Base-by-base conservation (phyloP, 2,888 invertebrate species). In the Calephelis perditalis region DNA sequence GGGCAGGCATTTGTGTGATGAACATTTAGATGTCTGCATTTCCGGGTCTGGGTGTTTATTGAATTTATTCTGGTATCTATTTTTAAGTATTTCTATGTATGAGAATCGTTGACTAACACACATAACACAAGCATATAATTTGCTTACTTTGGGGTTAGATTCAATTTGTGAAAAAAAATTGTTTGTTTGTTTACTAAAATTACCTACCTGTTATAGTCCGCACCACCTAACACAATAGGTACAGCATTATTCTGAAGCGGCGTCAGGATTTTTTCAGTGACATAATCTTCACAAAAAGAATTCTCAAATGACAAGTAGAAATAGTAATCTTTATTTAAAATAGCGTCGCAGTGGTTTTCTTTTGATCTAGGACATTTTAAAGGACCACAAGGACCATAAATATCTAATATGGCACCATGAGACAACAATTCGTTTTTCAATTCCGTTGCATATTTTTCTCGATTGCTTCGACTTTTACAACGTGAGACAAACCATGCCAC, bases 211-310 rank as follows among this genome's bases (percentile, higher is more conserved):
- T 81, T 75, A 63, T 86, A 86, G 62, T 86, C 79, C 35, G 91
- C 92, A 11, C 91, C 92, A 5, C 94, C 94, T 84, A 91, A 93
- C 8, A 93, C 94, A 12, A 94, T 89, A 0, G 94, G 94, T 5
- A 94, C 79, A 12, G 93, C 86, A 70, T 92, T 84, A 76, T 92
- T 90, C 68, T 92, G 84, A 52, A 91, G 71, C 8, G 88, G 78
- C 43, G 70, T 73, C 15, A 80, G 62, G 8, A 82, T 62, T 63
- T 82, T 81, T 60, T 82, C 81, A 0, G 84, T 83, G 5, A 78
- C 79, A 60, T 82, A 84, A 65, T 84, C 83, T 62, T 81, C 77
- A 65, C 75, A 74, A 37, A 82, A 75, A 3, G 82, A 73, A 66
- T 66, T 83, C 78, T 62, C 77, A 71, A 59, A 72, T 66, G 49